These are phyloP conservation scores for Cathartes aura DNA, from an alignment of 2,113 vertebrate species.

Conservation along the genomic window DNA sequence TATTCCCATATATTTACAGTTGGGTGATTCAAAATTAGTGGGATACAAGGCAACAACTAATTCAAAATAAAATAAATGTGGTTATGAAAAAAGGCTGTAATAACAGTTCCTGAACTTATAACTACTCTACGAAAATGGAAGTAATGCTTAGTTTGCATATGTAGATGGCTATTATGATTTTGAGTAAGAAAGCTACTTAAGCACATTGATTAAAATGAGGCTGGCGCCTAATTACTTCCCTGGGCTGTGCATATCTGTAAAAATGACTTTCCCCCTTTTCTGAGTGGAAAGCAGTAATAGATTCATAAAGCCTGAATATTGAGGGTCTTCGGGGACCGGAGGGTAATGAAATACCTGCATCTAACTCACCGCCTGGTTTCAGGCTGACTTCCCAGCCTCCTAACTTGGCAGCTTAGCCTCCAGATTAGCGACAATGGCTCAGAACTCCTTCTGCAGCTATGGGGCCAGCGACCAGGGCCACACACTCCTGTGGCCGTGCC, in stretches of 20 bases:
- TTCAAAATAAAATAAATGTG: background rate
- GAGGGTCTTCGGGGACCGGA: background rate
- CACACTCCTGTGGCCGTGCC: fast-evolving
- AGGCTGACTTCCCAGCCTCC: background rate
- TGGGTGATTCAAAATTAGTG: background rate
- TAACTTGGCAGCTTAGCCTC: background rate
- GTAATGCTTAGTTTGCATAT: background rate
- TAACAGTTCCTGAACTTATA: background rate
- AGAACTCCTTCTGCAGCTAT: background rate
- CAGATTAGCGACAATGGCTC: background rate
- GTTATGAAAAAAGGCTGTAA: background rate
- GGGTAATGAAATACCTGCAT: background rate
- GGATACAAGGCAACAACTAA: background rate
- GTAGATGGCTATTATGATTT: background rate
- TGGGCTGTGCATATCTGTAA: background rate
- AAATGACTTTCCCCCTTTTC: background rate
- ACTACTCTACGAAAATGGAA: background rate
- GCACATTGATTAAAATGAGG: background rate
- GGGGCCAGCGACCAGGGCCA: background rate
- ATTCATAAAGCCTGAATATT: background rate
- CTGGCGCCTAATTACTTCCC: background rate
- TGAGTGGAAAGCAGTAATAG: background rate
- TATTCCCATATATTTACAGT: background rate
- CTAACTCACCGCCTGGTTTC: background rate
- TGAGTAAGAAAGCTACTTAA: background rate